Evolutionary conservation across 2,113 vertebrate genomes (phyloP).

Genomic region (Coturnix japonica): DNA sequence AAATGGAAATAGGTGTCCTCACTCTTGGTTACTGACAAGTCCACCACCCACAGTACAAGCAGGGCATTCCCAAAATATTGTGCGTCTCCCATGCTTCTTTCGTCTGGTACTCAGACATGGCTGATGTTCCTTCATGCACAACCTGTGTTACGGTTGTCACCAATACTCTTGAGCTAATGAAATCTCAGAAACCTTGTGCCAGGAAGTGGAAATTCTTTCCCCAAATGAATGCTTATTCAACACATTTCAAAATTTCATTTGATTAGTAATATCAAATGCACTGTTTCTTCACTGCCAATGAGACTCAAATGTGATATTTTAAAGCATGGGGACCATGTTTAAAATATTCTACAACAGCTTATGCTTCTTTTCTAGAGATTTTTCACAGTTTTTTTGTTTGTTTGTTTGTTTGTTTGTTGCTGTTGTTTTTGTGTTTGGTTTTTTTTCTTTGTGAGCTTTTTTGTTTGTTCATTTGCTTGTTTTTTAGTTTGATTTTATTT

Average conservation of each 20-base stretch:
- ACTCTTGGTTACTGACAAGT: neutral
- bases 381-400: no score
- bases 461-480: neutral
- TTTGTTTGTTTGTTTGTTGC: neutral
- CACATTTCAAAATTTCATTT: neutral
- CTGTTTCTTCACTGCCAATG: neutral
- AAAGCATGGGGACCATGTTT: neutral
- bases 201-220: neutral
- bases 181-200: neutral
- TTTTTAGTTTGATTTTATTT: neutral
- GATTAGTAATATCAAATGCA: neutral
- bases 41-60: neutral
- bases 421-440: no score
- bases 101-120: neutral
- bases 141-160: neutral
- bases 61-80: neutral
- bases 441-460: neutral
- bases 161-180: neutral
- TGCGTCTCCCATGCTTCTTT: neutral
- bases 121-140: accelerated
- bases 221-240: neutral
- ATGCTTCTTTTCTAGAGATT: neutral
- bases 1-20: neutral
- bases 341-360: neutral
- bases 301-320: neutral